These are phyloP conservation scores for Asarcornis scutulata DNA, from an alignment of 2,113 vertebrate species.

Conservation along the genomic window DNA sequence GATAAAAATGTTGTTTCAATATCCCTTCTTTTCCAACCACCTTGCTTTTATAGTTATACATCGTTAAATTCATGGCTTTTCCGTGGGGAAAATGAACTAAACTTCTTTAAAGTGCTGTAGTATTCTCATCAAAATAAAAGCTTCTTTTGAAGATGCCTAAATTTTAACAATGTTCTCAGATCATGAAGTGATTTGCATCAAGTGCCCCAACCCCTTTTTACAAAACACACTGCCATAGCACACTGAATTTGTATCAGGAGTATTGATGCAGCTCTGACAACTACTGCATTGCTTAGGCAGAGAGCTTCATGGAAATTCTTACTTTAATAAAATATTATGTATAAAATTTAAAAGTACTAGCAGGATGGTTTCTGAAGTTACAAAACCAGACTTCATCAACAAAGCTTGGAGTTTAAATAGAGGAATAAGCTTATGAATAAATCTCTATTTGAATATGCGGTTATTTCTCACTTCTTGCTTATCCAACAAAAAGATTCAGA, in stretches of 20 bases:
- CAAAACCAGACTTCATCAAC: neutral
- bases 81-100: neutral
- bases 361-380: neutral
- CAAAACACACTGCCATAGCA: neutral
- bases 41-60: neutral
- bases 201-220: neutral
- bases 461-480: neutral
- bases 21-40: neutral
- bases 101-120: neutral
- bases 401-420: conserved; percentile 13
- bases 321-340: conserved; percentile 1
- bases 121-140: neutral
- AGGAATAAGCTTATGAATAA: conserved; percentile 33
- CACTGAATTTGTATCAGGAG: neutral
- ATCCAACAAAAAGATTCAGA: neutral
- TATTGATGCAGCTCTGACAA: neutral
- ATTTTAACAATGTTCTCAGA: neutral
- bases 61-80: neutral
- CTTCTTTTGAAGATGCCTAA: neutral
- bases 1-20: neutral
- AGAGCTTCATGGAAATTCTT: neutral
- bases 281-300: neutral
- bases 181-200: neutral
- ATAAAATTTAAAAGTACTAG: neutral
- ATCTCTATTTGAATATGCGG: conserved; percentile 10